These are phyloP conservation scores for Drosophila nasuta DNA, from an alignment of 1,140 invertebrate genomes.

Conservation along the genomic window DNA sequence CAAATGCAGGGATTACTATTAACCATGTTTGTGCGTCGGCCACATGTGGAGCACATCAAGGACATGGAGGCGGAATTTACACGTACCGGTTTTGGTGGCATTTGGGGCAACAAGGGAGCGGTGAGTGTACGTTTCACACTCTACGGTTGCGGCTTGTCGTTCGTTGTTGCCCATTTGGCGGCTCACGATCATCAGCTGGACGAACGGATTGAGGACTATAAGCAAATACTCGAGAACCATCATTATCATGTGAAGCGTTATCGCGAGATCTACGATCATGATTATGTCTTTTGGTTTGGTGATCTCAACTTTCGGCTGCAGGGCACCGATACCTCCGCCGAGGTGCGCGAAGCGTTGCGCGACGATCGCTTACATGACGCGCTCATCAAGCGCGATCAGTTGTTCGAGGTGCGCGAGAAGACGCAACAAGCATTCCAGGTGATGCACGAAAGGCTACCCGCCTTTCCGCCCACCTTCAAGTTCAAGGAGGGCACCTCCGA, in stretches of 20 bases:
- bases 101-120: constrained; percentile 98
- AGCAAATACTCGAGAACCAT: constrained; percentile 91
- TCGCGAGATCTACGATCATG: constrained; percentile 94
- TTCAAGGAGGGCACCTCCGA: constrained; percentile 90
- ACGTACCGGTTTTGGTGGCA: constrained; percentile 94
- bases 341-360: constrained; percentile 88
- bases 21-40: constrained; percentile 90
- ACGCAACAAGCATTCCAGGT: constrained; percentile 92
- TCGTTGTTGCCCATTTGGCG: constrained; percentile 95
- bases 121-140: constrained; percentile 94
- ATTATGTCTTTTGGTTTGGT: constrained; percentile 98
- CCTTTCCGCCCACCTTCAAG: constrained; percentile 96
- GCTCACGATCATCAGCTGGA: constrained; percentile 93
- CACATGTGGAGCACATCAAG: constrained; percentile 91
- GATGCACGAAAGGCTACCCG: constrained; percentile 89
- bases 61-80: constrained; percentile 94
- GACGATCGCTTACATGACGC: constrained; percentile 88
- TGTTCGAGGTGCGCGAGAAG: constrained; percentile 88
- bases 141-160: constrained; percentile 93
- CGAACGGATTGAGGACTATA: constrained; percentile 94
- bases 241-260: constrained; percentile 90
- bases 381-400: constrained; percentile 91
- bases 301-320: constrained; percentile 96
- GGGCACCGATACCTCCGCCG: constrained; percentile 87
- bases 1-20: constrained; percentile 92